A percentile compares a stretch with the other conserved stretches of the same genome.
phyloP scores from a whole-genome alignment of 2,888 invertebrate species.

The Cryptocephalus primarius region DNA sequence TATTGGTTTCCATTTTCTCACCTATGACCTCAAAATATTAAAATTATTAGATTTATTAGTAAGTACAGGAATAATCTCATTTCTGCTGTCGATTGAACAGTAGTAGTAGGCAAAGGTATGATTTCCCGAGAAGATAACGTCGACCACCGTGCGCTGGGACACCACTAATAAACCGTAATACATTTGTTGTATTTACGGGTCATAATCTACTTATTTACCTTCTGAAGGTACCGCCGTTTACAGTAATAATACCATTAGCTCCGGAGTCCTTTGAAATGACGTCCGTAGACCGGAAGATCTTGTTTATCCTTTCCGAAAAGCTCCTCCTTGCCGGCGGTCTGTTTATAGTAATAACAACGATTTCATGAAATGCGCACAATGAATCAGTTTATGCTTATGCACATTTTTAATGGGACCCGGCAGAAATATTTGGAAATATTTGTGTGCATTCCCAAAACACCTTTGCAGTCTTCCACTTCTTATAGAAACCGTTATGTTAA shows the following conservation, averaged over 20 bases:
- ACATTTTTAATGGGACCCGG: conserved; percentile 8
- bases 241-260: background rate
- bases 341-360: conserved; percentile 20
- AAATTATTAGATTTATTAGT: too few relatives aligned
- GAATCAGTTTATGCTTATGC: conserved; percentile 13
- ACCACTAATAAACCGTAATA: too few relatives aligned
- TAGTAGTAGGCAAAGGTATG: too few relatives aligned
- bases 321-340: conserved; percentile 12
- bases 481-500: too few relatives aligned
- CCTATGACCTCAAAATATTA: too few relatives aligned
- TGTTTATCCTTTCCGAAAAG: conserved; percentile 17
- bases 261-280: conserved; percentile 2
- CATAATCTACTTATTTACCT: conserved; percentile 11
- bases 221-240: conserved; percentile 9
- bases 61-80: too few relatives aligned
- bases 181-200: too few relatives aligned
- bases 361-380: conserved; percentile 17
- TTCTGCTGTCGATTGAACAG: too few relatives aligned
- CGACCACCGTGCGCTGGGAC: too few relatives aligned
- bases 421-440: background rate
- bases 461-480: background rate
- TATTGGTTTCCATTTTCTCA: too few relatives aligned
- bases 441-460: background rate
- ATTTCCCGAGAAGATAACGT: too few relatives aligned
- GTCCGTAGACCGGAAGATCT: conserved; percentile 17